phyloP scores from a whole-genome alignment of 1,140 invertebrate species.

The Nasonia vitripennis region DNA sequence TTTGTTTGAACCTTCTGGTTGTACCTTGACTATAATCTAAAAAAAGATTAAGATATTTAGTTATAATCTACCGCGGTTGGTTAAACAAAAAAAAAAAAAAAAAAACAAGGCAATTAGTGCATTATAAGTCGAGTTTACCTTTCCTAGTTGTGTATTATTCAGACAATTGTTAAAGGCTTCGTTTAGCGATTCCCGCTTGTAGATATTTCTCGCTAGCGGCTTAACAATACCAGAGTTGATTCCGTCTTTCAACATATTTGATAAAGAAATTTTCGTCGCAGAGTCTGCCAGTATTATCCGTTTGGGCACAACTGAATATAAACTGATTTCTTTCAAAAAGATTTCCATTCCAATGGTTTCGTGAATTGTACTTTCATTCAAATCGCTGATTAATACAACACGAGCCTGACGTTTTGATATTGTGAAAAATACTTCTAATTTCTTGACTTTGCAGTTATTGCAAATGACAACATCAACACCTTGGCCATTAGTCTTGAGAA shows the following conservation, averaged over 20 bases:
- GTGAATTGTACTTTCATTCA: conserved; percentile 76
- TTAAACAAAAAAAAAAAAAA: not conserved
- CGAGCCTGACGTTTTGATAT: conserved; percentile 80
- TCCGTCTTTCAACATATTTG: conserved; percentile 77
- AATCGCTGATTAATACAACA: conserved; percentile 83
- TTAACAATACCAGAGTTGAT: conserved; percentile 81
- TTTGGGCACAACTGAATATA: conserved; percentile 92
- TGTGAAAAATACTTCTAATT: conserved; percentile 79
- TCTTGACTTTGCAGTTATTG: conserved; percentile 29
- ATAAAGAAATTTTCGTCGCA: conserved; percentile 66
- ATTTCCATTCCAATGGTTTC: conserved; percentile 80
- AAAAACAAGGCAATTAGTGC: not conserved
- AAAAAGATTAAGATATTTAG: not conserved
- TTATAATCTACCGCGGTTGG: not conserved
- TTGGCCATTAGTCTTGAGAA: conserved; percentile 76
- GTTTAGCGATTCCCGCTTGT: conserved; percentile 79
- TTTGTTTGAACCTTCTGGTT: conserved; percentile 31
- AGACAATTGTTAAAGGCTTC: conserved; percentile 76
- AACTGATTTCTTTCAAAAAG: conserved; percentile 87
- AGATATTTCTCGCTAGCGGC: conserved; percentile 79
- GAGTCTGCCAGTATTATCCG: conserved; percentile 78
- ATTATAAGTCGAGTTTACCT: conserved; percentile 48
- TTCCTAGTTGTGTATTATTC: conserved; percentile 47
- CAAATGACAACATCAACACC: conserved; percentile 82
- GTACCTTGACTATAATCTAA: conserved; percentile 58